phyloP scores from a whole-genome alignment of 2,113 vertebrate species.

The Lepus europaeus region DNA sequence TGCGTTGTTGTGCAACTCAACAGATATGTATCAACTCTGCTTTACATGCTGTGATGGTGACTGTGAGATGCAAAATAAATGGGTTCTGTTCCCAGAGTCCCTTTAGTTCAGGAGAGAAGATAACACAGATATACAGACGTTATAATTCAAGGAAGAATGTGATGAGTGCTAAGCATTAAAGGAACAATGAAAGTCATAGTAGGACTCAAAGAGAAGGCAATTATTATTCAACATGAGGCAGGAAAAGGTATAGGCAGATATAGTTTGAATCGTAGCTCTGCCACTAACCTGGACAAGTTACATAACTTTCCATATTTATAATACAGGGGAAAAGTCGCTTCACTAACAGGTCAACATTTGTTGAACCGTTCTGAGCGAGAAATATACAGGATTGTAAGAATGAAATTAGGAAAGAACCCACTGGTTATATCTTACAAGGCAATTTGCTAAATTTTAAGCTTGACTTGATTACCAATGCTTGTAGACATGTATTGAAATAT shows the following conservation, averaged over 20 bases:
- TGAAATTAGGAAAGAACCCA: constrained; percentile 8
- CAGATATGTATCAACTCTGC: not conserved
- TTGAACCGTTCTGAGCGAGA: not conserved
- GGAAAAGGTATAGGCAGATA: not conserved
- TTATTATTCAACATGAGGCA: not conserved
- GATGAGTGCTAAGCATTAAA: not conserved
- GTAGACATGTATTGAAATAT: too few species aligned
- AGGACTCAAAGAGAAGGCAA: not conserved
- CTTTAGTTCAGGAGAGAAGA: not conserved
- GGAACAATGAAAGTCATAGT: not conserved
- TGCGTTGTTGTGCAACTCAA: constrained; percentile 1
- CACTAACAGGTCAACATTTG: not conserved
- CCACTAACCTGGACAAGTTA: not conserved
- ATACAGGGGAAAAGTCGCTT: not conserved
- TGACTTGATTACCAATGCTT: too few species aligned
- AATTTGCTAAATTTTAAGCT: not conserved
- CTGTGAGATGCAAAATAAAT: not conserved
- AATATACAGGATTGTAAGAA: not conserved
- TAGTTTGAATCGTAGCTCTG: not conserved
- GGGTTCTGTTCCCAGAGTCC: not conserved
- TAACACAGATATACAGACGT: not conserved
- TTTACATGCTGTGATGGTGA: not conserved
- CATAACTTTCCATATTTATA: not conserved
- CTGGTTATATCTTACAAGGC: not conserved
- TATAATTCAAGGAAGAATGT: not conserved